phyloP scores from a whole-genome alignment of 2,113 vertebrate species.

The Psettodes erumei region DNA sequence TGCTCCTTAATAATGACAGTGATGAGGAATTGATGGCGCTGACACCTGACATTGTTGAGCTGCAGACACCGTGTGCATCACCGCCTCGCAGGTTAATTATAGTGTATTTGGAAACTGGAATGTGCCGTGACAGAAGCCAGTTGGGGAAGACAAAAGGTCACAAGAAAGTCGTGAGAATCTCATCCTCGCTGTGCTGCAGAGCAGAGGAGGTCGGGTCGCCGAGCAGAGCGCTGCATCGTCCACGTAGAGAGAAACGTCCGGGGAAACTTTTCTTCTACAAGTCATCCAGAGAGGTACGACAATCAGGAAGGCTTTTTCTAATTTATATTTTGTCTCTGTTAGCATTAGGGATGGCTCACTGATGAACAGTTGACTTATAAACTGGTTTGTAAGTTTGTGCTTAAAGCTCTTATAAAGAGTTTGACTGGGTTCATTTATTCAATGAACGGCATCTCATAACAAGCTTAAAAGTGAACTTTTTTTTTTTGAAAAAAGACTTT shows the following conservation, averaged over 20 bases:
- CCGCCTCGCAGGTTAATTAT: slow-evolving; percentile 20
- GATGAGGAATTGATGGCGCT: not conserved
- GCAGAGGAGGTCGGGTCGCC: no score
- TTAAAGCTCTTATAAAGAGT: no score
- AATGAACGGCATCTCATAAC: no score
- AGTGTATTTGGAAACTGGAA: slow-evolving; percentile 27
- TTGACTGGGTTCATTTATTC: not conserved
- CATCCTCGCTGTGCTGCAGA: not conserved
- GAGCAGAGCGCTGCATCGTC: not conserved
- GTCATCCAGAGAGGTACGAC: not conserved
- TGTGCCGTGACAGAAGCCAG: slow-evolving; percentile 41
- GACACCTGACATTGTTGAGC: not conserved
- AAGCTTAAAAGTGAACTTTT: no score
- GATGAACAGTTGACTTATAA: no score
- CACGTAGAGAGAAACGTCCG: not conserved
- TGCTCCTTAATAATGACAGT: not conserved
- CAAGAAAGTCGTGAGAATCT: not conserved
- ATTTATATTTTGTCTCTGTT: no score
- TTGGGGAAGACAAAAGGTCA: not conserved
- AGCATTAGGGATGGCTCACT: no score
- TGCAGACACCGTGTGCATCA: not conserved
- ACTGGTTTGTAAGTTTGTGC: no score
- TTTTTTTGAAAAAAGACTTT: no score
- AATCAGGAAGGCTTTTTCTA: no score
- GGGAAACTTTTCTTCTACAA: no score